These are phyloP conservation scores for Cephalopachus bancanus DNA, from an alignment of 2,797 vertebrate species.

Conservation along the genomic window DNA sequence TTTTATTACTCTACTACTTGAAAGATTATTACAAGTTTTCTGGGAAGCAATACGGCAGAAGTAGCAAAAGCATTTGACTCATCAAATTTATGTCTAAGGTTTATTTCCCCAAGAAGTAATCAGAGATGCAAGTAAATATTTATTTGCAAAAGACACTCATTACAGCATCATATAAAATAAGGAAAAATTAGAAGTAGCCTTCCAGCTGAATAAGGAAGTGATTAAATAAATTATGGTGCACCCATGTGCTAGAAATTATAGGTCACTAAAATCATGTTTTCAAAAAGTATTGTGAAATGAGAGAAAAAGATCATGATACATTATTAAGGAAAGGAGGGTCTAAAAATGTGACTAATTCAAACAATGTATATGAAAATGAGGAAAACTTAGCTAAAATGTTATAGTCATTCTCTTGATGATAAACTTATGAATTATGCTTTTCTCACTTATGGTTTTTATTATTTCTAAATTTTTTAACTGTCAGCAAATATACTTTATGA, in stretches of 20 bases:
- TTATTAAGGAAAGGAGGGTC: neutral
- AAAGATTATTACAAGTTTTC: slow-evolving; percentile 28
- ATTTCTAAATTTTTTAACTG: slow-evolving; percentile 23
- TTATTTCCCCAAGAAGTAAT: slow-evolving; percentile 1
- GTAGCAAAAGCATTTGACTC: neutral
- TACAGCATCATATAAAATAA: neutral
- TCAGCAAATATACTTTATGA: slow-evolving; percentile 45
- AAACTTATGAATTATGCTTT: slow-evolving; percentile 54
- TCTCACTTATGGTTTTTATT: neutral
- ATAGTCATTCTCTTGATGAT: neutral
- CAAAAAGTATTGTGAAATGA: slow-evolving; percentile 33
- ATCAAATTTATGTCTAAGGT: neutral
- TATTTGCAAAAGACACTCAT: slow-evolving; percentile 1
- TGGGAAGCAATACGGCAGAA: neutral
- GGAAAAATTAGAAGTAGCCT: neutral
- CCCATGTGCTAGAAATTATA: neutral
- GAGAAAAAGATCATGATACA: slow-evolving; percentile 38
- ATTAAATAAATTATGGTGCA: slow-evolving; percentile 49
- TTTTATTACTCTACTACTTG: neutral
- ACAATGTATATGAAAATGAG: neutral
- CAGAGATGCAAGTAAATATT: slow-evolving; percentile 26
- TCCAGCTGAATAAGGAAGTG: slow-evolving; percentile 20
- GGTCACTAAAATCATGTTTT: slow-evolving; percentile 21
- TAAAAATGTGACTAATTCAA: slow-evolving; percentile 57
- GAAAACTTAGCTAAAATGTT: neutral